Evolutionary conservation across 2,113 vertebrate species (phyloP).

Genomic region (Marmota flaviventris): DNA sequence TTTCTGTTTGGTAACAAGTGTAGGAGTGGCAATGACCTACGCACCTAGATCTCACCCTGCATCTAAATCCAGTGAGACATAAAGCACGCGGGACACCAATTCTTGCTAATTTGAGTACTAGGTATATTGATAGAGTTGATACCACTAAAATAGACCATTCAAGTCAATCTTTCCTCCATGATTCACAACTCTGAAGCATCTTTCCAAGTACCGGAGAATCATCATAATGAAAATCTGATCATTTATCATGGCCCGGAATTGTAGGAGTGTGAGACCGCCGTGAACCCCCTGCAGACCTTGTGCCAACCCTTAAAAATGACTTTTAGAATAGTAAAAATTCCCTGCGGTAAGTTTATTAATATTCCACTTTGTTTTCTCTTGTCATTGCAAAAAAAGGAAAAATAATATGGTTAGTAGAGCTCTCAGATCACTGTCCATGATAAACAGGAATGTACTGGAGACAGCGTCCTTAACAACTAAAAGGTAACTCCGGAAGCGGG

Average conservation of each 20-base stretch:
- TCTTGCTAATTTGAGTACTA: not conserved
- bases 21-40: too few relatives aligned
- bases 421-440: not conserved
- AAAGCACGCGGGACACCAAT: accelerated
- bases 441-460: not conserved
- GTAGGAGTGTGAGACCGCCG: not conserved
- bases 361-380: not conserved
- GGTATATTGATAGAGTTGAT: not conserved
- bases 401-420: not conserved
- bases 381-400: not conserved
- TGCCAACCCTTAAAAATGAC: not conserved
- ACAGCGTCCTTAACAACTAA: not conserved
- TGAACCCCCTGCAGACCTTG: not conserved
- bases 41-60: accelerated
- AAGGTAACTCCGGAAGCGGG: not conserved
- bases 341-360: not conserved
- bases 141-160: not conserved
- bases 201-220: not conserved
- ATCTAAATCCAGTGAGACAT: not conserved
- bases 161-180: not conserved
- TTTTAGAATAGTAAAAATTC: not conserved
- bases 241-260: not conserved
- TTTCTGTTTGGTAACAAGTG: not conserved
- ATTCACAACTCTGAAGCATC: not conserved
- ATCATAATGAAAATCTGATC: not conserved